Evolutionary conservation across 2,797 vertebrate genomes (phyloP), one percentile per base, ranked within the genome.

Genomic region (Enteromius paludinosus): DNA sequence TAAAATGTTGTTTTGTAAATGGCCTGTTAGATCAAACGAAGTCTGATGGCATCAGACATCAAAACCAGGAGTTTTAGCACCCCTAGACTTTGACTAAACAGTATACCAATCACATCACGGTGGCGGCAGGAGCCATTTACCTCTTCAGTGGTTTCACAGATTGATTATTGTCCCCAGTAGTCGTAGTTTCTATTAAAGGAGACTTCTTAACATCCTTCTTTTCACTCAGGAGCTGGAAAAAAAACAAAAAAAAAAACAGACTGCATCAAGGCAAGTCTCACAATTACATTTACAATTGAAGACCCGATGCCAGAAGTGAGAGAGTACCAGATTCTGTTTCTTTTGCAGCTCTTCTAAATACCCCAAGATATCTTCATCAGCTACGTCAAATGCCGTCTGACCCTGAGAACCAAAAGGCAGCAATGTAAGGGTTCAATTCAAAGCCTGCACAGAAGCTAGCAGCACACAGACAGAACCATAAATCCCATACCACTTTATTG

Each of bases 311-410:
- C 15, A 64, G 12, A 78, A 64, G 30, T 30, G 47, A 62, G 25
- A 70, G 5, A 25, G 88, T 93, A 99, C 98, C 96, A 97, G 94
- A 92, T 96, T 98, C 91, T 99, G 98, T 87, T 98, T 99, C 94
- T 99, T 99, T 89, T 99, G 98, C 81, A 99, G 90, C 85, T 99
- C 98, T 95, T 99, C 98, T 92, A 99, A 96, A 93, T 98, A 98
- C 88, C 97, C 96, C 89, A 99, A 92, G 91, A 99, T 96, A 85
- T 99, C 98, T 96, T 99, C 98, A 90, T 99, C 98, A 86, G 97
- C 95, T 89, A 99, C 98, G 92, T 99, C 98, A 91, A 99, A 97
- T 0, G 98, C 96, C 35, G 98, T 99, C 89, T 99, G 98, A 85
- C 98, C 98, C 98, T 99, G 30, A 83, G 15, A 77, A 45, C 11